A percentile compares a stretch with the other conserved stretches of the same genome.
These are phyloP conservation scores for Ciconia nigra DNA, from an alignment of 2,797 vertebrate genomes.

Conservation along the genomic window DNA sequence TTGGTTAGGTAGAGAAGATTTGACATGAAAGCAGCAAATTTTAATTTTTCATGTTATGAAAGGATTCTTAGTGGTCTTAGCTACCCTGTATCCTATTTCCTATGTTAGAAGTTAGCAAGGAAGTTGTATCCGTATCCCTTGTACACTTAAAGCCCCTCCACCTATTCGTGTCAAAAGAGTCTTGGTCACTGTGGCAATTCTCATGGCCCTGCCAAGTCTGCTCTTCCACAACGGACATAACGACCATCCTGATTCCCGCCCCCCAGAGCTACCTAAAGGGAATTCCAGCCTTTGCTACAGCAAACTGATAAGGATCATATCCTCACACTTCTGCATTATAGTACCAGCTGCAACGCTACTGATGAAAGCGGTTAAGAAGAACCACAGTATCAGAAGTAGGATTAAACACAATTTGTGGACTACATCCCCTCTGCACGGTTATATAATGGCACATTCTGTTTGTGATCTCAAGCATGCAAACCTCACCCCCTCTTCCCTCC, in stretches of 20 bases:
- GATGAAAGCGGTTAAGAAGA: not conserved
- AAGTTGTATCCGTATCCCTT: not conserved
- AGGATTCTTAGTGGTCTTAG: not conserved
- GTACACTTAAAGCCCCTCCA: not conserved
- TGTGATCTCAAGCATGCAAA: conserved; percentile 2
- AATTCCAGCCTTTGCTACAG: not conserved
- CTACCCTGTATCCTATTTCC: not conserved
- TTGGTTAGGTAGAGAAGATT: not conserved
- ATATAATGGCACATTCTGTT: not conserved
- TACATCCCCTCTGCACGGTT: not conserved
- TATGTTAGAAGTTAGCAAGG: not conserved
- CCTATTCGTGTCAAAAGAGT: not conserved
- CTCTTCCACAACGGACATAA: not conserved
- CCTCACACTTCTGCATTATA: not conserved
- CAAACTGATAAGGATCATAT: not conserved
- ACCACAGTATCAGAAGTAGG: not conserved
- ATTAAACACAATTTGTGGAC: not conserved
- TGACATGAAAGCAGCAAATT: not conserved
- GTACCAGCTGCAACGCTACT: not conserved
- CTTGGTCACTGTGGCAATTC: not conserved
- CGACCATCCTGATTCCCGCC: not conserved
- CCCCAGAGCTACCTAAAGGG: not conserved
- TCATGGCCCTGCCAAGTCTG: not conserved
- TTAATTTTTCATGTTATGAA: not conserved
- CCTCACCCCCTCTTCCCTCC: not conserved